A percentile compares a stretch with the other conserved stretches of the same genome.
These are phyloP conservation scores for Cheilosia vernalis DNA, from an alignment of 2,888 invertebrate genomes.

Conservation along the genomic window DNA sequence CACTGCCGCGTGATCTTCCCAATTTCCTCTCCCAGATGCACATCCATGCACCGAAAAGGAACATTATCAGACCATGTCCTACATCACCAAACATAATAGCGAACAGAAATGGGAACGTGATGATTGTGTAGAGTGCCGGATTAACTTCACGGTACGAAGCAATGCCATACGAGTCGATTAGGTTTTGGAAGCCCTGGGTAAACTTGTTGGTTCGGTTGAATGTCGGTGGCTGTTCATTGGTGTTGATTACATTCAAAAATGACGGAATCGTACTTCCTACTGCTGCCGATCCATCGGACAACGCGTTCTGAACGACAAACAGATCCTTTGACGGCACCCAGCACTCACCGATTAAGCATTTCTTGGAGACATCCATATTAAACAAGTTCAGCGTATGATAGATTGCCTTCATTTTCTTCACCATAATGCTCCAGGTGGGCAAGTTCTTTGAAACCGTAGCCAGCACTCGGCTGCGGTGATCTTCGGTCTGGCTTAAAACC, in stretches of 20 bases:
- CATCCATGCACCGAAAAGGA: conserved; percentile 92
- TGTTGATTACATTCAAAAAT: conserved; percentile 94
- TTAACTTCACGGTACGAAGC: conserved; percentile 96
- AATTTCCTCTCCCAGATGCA: conserved; percentile 91
- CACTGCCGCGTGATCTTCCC: conserved; percentile 87
- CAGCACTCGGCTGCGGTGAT: conserved; percentile 92
- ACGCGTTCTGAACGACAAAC: conserved; percentile 89
- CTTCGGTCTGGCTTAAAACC: conserved; percentile 91
- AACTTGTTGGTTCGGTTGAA: conserved; percentile 96
- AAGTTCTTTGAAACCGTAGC: conserved; percentile 91
- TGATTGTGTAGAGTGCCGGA: conserved; percentile 93
- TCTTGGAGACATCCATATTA: conserved; percentile 95
- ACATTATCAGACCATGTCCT: conserved; percentile 94
- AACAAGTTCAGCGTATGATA: conserved; percentile 97
- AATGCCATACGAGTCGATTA: conserved; percentile 97
- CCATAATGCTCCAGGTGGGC: conserved; percentile 92
- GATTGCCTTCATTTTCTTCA: conserved; percentile 95
- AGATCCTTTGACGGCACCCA: conserved; percentile 92
- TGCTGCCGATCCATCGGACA: conserved; percentile 91
- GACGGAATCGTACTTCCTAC: conserved; percentile 95
- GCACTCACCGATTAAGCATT: conserved; percentile 94
- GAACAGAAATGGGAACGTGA: conserved; percentile 97
- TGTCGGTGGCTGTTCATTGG: conserved; percentile 93
- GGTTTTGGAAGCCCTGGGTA: conserved; percentile 95
- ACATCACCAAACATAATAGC: conserved; percentile 98